These are phyloP conservation scores for Papilio gigon DNA, from an alignment of 2,888 invertebrate genomes.

Conservation along the genomic window DNA sequence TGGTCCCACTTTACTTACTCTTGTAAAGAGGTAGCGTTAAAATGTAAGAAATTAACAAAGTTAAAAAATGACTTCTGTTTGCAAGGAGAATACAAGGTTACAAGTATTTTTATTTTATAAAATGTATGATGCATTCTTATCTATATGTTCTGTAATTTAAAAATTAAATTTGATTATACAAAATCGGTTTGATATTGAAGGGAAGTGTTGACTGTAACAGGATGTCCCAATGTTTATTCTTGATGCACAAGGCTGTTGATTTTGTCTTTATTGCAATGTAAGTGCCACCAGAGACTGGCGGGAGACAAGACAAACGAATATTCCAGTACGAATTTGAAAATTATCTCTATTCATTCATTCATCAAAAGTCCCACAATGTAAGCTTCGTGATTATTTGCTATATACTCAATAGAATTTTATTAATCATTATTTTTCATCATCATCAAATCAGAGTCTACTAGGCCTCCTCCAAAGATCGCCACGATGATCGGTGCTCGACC, in stretches of 20 bases:
- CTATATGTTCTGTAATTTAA: neutral
- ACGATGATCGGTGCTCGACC: no score
- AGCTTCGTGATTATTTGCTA: no score
- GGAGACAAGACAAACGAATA: neutral
- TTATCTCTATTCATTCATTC: neutral
- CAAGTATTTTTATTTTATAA: neutral
- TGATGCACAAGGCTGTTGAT: slow-evolving; percentile 24
- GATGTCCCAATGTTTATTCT: slow-evolving; percentile 24
- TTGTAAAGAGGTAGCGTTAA: neutral
- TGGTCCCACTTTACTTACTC: slow-evolving; percentile 15
- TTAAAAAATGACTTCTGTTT: neutral
- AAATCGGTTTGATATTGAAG: slow-evolving; percentile 26
- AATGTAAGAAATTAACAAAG: neutral
- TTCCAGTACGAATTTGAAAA: no score
- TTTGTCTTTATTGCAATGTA: slow-evolving; percentile 33
- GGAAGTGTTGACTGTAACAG: slow-evolving; percentile 26
- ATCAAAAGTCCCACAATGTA: no score
- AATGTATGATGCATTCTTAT: neutral
- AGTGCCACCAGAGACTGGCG: neutral
- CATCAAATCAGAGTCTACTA: no score
- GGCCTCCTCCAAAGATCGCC: no score
- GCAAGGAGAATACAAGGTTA: neutral
- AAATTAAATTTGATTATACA: slow-evolving; percentile 11
- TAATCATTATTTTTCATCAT: no score
- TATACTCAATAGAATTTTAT: no score